Evolutionary conservation across 2,888 invertebrate species (phyloP).

Genomic region (Chirona hameri): DNA sequence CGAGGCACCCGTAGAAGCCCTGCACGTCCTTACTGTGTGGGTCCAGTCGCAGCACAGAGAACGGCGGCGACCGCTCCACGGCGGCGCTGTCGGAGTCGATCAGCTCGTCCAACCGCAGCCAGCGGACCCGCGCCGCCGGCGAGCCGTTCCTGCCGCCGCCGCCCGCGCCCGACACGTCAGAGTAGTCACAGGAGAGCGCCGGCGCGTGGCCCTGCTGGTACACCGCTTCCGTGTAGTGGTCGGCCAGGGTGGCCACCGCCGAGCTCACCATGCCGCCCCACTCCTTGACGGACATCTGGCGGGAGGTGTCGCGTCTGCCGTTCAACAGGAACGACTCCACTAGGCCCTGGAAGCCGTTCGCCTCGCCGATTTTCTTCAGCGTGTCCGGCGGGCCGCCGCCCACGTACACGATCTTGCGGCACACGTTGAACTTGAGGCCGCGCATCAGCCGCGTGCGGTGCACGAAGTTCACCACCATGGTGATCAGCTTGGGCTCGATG

Average conservation of each 20-base stretch:
- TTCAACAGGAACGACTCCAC: conserved; percentile 24
- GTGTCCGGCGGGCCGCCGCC: conserved; percentile 25
- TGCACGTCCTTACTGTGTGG: conserved; percentile 10
- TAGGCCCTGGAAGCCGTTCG: conserved; percentile 6
- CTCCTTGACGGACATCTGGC: conserved; percentile 26
- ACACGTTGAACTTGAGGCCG: not conserved
- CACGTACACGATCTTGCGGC: conserved; percentile 9
- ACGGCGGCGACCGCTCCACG: conserved; percentile 7
- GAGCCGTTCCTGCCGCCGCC: no score
- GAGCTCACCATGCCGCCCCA: conserved; percentile 29
- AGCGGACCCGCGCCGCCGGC: not conserved
- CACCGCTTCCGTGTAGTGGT: conserved; percentile 24
- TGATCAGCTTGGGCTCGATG: conserved; percentile 6
- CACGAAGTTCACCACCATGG: conserved; percentile 9
- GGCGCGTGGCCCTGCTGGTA: conserved; percentile 10
- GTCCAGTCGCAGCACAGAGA: not conserved
- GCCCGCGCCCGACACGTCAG: not conserved
- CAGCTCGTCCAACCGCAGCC: conserved; percentile 12
- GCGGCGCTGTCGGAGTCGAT: not conserved
- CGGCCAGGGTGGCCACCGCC: not conserved
- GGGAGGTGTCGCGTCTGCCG: not conserved
- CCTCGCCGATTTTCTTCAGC: conserved; percentile 2
- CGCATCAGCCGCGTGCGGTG: not conserved
- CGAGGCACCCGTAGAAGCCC: conserved; percentile 12
- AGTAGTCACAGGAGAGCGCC: conserved; percentile 8